Base-by-base conservation (phyloP, 1,140 invertebrate species). In the Ctenoplectra terminalis region DNA sequence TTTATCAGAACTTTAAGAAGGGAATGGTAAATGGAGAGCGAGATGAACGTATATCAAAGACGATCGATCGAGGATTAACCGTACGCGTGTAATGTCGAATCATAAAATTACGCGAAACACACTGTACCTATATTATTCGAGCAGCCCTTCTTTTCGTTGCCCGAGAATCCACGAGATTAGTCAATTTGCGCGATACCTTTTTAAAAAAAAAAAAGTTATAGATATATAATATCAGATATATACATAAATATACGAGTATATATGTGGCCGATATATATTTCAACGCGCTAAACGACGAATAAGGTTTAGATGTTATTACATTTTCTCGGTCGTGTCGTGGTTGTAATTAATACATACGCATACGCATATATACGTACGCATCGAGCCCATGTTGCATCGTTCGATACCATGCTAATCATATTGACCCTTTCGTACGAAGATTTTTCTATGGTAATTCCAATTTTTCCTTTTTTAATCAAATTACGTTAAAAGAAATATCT, bases 111-210 rank as follows among this genome's bases (percentile, higher is more conserved):
- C 50, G n/a, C 11, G 29, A 61, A 17, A 48, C 34, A 46, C 26
- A 56, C 26, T 48, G 52, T 71, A 64, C 67, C 67, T 86, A 88
- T 17, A 37, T 64, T 54, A 85, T 43, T 90, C 84, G 82, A 85
- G 69, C 84, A 85, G 60, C 31, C 40, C 58, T 37, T 37, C 20
- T 87, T 87, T 88, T 82, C 79, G 85, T 88, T 88, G 83, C 79
- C 81, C 81, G 70, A 83, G 66, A 34, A 83, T 74, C 26, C 73
- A 90, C 76, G 84, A 92, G 90, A 89, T 92, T 93, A 92, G 92
- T 92, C 92, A 93, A 92, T 93, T 92, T 91, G 89, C 81, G 90
- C 89, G 89, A 91, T 88, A 91, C 87, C 87, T 92, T 92, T 92
- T 87, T 89, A 91, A 91, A 90, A 91, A 73, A 63, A 80, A 90